Evolutionary conservation across 2,113 vertebrate genomes (phyloP).

Genomic region (Cettia cetti): DNA sequence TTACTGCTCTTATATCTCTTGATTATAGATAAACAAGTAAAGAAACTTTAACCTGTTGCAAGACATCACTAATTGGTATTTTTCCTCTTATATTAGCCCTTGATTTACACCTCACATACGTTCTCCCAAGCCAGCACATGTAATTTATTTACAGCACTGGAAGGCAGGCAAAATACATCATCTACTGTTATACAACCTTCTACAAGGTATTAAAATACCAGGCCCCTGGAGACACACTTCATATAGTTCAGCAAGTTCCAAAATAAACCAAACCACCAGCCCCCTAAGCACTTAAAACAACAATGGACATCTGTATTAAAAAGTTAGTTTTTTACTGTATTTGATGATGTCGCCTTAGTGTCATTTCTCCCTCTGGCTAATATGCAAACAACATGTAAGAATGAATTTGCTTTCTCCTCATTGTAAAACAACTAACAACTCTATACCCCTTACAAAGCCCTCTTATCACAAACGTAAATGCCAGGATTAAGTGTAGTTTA

Average conservation of each 20-base stretch:
- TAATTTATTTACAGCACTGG: constrained; percentile 79
- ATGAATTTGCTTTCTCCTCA: not conserved
- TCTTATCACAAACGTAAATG: not conserved
- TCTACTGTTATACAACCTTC: constrained; percentile 77
- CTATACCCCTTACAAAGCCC: not conserved
- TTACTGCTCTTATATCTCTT: not conserved
- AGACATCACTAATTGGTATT: not conserved
- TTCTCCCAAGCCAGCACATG: constrained; percentile 65
- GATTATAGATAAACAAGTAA: not conserved
- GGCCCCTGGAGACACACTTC: constrained; percentile 76
- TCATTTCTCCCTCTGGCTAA: constrained; percentile 52
- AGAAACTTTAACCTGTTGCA: not conserved
- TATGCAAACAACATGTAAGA: not conserved
- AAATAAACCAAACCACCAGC: constrained; percentile 75
- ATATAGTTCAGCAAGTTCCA: constrained; percentile 75
- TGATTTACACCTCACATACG: constrained; percentile 67
- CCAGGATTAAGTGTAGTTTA: not conserved
- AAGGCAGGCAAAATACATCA: constrained; percentile 79
- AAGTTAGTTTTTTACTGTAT: constrained; percentile 68
- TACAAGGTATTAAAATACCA: constrained; percentile 78
- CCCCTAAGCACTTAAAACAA: constrained; percentile 75
- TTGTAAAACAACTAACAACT: not conserved
- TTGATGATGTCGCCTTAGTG: constrained; percentile 69
- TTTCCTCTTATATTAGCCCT: constrained; percentile 58
- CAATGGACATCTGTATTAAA: constrained; percentile 74